Evolutionary conservation across 1,140 invertebrate species (phyloP), one percentile per base, ranked within the genome.

Genomic region (Saccostrea glomerata): DNA sequence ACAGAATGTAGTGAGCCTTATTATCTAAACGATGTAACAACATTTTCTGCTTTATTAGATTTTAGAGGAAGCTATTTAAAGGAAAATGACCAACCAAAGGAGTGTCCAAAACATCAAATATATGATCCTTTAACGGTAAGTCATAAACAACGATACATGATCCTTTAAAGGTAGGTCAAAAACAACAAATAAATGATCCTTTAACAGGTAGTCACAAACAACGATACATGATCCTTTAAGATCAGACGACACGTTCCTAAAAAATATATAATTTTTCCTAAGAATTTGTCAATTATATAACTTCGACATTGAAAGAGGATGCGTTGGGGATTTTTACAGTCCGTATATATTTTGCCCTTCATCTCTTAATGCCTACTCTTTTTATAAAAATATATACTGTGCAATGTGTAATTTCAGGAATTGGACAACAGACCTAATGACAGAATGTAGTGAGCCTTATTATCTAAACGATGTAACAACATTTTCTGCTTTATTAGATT

Each of bases 41-140:
- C 60, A 66, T 66, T 66, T 23, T 66, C 60, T 23, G 60, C 60
- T 66, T 66, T 66, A 23, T 23, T 66, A 66, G 60, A 66, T 66
- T 17, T 66, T 20, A 66, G 60, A 66, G 60, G 60, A 20, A 66
- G 7, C 2, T 20, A 66, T 23, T 66, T 20, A 23, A 66, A 66
- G 20, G 17, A 66, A 66, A 66, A 20, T n/a, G 23, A 66, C 15
- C 15, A 20, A 23, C 60, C 23, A 5, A 66, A 66, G 60, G 23
- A 66, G 5, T 66, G 60, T 66, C 60, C 60, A 17, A 23, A 5
- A 66, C 60, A 66, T 23, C 60, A 66, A 66, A 23, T 66, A 9
- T 66, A 66, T 0, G 60, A 66, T 23, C 20, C 23, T 7, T n/a
- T 66, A 20, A 20, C 23, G 60, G 60, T 66, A 20, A 66, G 60